Evolutionary conservation across 2,888 invertebrate species (phyloP).

Genomic region (Corythucha ciliata): DNA sequence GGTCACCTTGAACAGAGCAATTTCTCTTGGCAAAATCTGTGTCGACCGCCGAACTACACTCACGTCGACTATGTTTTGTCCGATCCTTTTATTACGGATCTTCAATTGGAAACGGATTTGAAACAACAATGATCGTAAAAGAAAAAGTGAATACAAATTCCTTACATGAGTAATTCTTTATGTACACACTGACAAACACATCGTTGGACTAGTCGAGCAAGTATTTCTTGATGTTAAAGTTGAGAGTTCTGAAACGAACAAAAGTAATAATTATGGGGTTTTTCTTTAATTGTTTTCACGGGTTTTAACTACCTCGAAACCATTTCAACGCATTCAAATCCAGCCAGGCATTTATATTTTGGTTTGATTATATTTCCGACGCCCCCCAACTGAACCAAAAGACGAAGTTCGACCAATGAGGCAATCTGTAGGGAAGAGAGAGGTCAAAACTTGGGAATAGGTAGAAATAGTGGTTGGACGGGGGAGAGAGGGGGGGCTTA

Average conservation of each 20-base stretch:
- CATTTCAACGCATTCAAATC: conserved; percentile 66
- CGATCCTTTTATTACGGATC: conserved; percentile 18
- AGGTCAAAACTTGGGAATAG: background rate
- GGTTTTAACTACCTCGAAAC: conserved; percentile 50
- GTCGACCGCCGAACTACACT: conserved; percentile 1
- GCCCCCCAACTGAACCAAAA: conserved; percentile 61
- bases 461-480: background rate
- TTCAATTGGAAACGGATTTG: conserved; percentile 22
- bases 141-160: background rate
- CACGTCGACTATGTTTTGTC: conserved; percentile 5
- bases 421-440: conserved; percentile 49
- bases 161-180: background rate
- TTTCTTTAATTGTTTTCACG: too few species aligned
- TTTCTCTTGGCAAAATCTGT: conserved; percentile 19
- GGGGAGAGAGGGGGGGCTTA: conserved; percentile 33
- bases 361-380: conserved; percentile 67
- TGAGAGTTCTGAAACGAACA: conserved; percentile 34
- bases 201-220: conserved; percentile 30
- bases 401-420: conserved; percentile 71
- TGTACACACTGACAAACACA: too few species aligned
- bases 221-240: conserved; percentile 35
- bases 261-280: conserved; percentile 7
- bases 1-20: conserved; percentile 21
- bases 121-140: conserved; percentile 20
- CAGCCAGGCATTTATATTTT: conserved; percentile 78